phyloP scores from a whole-genome alignment of 2,797 vertebrate genomes.

The Cichlasoma orientale region DNA sequence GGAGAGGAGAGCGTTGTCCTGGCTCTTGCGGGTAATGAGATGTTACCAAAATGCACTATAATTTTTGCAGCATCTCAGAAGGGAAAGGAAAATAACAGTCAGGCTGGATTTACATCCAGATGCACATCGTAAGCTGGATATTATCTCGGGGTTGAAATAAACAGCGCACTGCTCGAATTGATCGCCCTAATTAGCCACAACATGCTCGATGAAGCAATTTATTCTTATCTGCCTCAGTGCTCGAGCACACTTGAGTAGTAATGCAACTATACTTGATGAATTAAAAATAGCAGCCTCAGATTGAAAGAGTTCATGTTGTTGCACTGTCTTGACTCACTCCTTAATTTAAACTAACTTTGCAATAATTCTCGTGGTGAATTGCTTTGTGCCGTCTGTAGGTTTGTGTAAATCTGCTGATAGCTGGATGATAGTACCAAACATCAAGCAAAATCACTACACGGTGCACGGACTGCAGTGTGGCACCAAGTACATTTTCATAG shows the following conservation, averaged over 20 bases:
- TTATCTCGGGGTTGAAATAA: conserved; percentile 39
- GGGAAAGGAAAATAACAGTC: conserved; percentile 25
- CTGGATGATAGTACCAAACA: conserved; percentile 99
- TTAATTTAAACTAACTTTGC: conserved; percentile 13
- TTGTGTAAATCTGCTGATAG: conserved; percentile 98
- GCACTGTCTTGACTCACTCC: not conserved
- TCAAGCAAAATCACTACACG: conserved; percentile 99
- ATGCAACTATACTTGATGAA: conserved; percentile 34
- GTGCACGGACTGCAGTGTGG: conserved; percentile 97
- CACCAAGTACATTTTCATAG: conserved; percentile 96
- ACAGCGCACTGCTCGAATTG: conserved; percentile 51
- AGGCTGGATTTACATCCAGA: conserved; percentile 45
- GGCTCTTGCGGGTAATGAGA: conserved; percentile 48
- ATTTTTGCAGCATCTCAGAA: conserved; percentile 22
- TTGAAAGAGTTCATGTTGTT: conserved; percentile 12
- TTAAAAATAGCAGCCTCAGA: conserved; percentile 40
- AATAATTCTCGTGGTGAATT: conserved; percentile 2
- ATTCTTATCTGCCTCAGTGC: conserved; percentile 53
- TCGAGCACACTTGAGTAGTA: conserved; percentile 30
- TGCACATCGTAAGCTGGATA: conserved; percentile 29
- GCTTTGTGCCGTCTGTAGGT: conserved; percentile 79
- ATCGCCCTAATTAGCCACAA: conserved; percentile 63
- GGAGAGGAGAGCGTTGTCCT: conserved; percentile 22
- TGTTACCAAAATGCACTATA: conserved; percentile 39
- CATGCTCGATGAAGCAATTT: conserved; percentile 63